Percentiles rank a stretch among this genome's conserved stretches.
phyloP scores from a whole-genome alignment of 1,140 invertebrate species.

The Bombus ignitus region DNA sequence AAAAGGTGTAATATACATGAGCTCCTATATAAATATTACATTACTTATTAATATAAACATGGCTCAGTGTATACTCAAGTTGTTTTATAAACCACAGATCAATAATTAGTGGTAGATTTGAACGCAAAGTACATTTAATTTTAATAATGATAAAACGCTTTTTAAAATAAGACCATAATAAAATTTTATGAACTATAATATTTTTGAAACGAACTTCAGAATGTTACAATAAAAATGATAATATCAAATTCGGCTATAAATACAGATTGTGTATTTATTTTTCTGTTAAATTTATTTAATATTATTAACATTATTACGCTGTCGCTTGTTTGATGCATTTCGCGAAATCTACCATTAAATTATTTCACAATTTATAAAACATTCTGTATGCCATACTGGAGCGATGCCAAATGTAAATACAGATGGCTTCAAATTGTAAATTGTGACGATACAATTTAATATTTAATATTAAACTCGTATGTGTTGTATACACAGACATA shows the following conservation, averaged over 20 bases:
- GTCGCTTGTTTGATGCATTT: conserved; percentile 1
- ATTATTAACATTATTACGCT: background rate
- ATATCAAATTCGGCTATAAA: background rate
- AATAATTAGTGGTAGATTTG: conserved; percentile 28
- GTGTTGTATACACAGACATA: conserved; percentile 46
- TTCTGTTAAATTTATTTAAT: background rate
- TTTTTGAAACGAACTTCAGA: background rate
- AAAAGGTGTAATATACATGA: conserved; percentile 25
- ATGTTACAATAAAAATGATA: background rate
- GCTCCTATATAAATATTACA: conserved; percentile 42
- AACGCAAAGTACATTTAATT: background rate
- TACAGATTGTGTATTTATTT: background rate
- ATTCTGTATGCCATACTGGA: background rate
- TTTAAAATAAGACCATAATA: too few species aligned
- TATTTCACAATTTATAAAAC: conserved; percentile 31
- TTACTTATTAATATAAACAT: conserved; percentile 54
- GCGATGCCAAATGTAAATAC: conserved; percentile 22
- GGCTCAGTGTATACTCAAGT: conserved; percentile 37
- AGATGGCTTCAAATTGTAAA: conserved; percentile 21
- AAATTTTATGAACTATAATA: background rate
- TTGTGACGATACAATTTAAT: conserved; percentile 30
- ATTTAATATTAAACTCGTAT: conserved; percentile 42
- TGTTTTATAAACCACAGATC: conserved; percentile 26
- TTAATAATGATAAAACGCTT: too few species aligned
- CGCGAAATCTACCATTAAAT: conserved; percentile 10